Evolutionary conservation across 2,113 vertebrate species (phyloP), one percentile per base, ranked within the genome.

Genomic region (Cottus gobio): DNA sequence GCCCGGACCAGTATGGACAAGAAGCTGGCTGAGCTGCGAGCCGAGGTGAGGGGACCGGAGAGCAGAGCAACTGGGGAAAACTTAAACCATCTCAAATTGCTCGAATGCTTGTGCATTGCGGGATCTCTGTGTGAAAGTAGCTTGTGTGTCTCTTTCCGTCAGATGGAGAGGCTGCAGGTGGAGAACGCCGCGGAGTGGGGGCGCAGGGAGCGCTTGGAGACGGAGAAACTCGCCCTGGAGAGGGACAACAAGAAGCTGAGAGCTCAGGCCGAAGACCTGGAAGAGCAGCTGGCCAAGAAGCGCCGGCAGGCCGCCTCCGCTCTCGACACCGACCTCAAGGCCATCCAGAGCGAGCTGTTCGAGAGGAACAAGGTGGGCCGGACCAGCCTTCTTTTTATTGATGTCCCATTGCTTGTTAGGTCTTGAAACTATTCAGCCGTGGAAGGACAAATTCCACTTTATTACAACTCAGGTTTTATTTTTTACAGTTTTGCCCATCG

Each of bases 91-190:
- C 52, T 56, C 24, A 56, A 26, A 24, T 1, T 11, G 24, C 52
- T 26, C 44, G 34, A 2, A 31, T 3, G 34, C 34, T 4, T 34
- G 34, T 34, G 34, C 48, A 9, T n/a, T 4, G 24, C 5, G 54
- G 24, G 28, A 28, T 15, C 54, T 1, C 54, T 5, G 12, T 6
- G 52, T 56, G 4, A 26, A 26, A 26, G 12, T 12, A 26, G 10
- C 52, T 26, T 5, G 52, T 15, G 26, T 15, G 42, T 44, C 42
- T 60, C 3, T 75, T 13, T 79, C 26, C 7, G 1, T 28, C 92
- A 99, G 98, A 98, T 99, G 98, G 98, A 99, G 91, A 90, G 96
- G 71, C 95, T 99, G 78, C 98, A 99, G 94, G 98, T 97, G 0
- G 98, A 99, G 93, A 99, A 99, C 0, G 97, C 98, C 0, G 97